Evolutionary conservation across 2,113 vertebrate species (phyloP), one percentile per base, ranked within the genome.

Genomic region (Lasiurus borealis): DNA sequence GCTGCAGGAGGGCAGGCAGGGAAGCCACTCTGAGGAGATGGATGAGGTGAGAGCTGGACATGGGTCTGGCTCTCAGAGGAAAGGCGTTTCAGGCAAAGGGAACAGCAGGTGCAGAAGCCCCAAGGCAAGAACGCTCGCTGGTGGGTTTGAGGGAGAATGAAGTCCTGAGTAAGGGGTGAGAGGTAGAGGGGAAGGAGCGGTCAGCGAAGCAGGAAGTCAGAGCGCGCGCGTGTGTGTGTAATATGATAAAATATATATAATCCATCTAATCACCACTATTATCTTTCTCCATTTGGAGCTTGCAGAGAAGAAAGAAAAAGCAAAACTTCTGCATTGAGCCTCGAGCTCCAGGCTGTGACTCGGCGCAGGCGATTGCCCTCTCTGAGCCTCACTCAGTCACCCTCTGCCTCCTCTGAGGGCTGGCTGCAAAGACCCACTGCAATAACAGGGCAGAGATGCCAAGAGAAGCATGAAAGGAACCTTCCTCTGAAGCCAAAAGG

Each of bases 231-330:
- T 59, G 57, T 59, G 57, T 23, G 54, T 21, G 6, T 11, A 13
- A 8, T 2, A 25, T 0, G n/a, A 54, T 0, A 5, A 18, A 48
- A 57, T 19, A 21, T 54, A 54, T 54, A 54, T 14, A 18, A 80
- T 0, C 5, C 3, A 0, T 0, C 0, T 11, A 14, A 40, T 11
- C 9, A 1, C 23, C 29, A 0, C 11, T 12, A 13, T 21, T 6
- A 21, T 64, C 66, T 29, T 57, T 52, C 50, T 76, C 40, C 54
- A 52, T 21, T 19, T 52, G 44, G 14, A 95, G n/a, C 31, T 69
- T 12, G 50, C 44, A 9, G 40, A 40, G 3, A 8, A 93, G 34
- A 44, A 81, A 52, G 73, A 83, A 71, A 15, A 64, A 57, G 29
- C n/a, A 23, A 85, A 40, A 34, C 10, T 4, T 69, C 68, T 36